phyloP scores from a whole-genome alignment of 2,888 invertebrate species.

The Acleris sparsana region DNA sequence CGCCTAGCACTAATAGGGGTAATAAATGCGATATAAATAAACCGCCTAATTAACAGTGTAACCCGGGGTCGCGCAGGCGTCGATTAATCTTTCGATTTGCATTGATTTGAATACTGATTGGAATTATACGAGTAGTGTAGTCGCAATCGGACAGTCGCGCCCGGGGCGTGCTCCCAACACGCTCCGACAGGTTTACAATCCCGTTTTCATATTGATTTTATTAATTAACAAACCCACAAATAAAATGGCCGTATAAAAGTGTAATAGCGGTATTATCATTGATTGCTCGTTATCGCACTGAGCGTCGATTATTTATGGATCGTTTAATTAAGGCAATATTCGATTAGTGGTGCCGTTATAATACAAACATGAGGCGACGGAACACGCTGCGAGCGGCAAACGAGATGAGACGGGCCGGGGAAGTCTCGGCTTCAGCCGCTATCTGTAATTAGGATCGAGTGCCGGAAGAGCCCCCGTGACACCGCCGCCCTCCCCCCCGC shows the following conservation, averaged over 20 bases:
- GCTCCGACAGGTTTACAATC: slow-evolving; percentile 52
- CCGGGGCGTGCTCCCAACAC: slow-evolving; percentile 54
- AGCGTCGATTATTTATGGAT: slow-evolving; percentile 26
- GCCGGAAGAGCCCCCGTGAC: slow-evolving; percentile 63
- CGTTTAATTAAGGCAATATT: slow-evolving; percentile 29
- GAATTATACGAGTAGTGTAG: slow-evolving; percentile 60
- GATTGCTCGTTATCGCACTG: slow-evolving; percentile 15
- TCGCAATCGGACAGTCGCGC: slow-evolving; percentile 59
- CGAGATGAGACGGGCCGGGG: slow-evolving; percentile 58
- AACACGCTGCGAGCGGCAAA: slow-evolving; percentile 54
- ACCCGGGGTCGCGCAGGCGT: slow-evolving; percentile 57
- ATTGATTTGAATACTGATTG: slow-evolving; percentile 78
- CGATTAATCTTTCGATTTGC: slow-evolving; percentile 76
- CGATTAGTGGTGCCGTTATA: slow-evolving; percentile 37
- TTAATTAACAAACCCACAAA: slow-evolving; percentile 40
- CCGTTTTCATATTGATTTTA: slow-evolving; percentile 41
- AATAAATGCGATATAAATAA: slow-evolving; percentile 44
- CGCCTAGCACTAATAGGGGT: background rate
- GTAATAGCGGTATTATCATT: slow-evolving; percentile 18
- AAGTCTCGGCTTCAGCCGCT: slow-evolving; percentile 50
- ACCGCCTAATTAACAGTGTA: slow-evolving; percentile 53
- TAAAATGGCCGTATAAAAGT: slow-evolving; percentile 33
- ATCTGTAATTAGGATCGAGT: slow-evolving; percentile 80
- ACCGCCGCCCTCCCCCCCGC: slow-evolving; percentile 41
- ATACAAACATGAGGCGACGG: slow-evolving; percentile 41